Evolutionary conservation across 2,113 vertebrate genomes (phyloP).

Genomic region (Calcarius ornatus): DNA sequence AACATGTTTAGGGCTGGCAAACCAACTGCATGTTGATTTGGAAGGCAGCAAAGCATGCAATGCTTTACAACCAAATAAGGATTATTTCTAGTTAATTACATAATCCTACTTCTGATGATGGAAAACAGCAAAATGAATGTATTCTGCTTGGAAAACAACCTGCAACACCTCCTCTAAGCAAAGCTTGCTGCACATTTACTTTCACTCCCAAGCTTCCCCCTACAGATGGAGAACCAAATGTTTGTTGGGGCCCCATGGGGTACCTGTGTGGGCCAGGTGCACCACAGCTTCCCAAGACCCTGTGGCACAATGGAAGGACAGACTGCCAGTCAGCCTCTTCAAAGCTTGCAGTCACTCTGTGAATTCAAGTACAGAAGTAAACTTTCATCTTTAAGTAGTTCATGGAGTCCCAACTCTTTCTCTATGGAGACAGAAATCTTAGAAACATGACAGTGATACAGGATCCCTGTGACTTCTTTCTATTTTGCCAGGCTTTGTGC

Average conservation of each 20-base stretch:
- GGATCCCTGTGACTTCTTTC: neutral
- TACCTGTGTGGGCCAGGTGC: neutral
- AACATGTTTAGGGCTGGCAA: neutral
- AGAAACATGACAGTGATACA: neutral
- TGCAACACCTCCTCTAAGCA: neutral
- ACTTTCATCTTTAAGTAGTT: neutral
- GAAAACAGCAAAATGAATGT: neutral
- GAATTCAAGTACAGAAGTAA: neutral
- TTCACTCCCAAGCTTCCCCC: neutral
- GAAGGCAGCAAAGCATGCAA: neutral
- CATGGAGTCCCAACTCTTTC: neutral
- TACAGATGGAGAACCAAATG: neutral
- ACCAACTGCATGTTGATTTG: neutral
- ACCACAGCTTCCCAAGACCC: neutral
- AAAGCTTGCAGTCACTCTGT: neutral
- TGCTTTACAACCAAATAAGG: neutral
- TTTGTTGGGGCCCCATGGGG: fast-evolving
- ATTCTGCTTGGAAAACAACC: neutral
- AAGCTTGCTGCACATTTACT: neutral
- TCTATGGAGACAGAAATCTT: neutral
- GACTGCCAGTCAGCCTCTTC: neutral
- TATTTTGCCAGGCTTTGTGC: neutral
- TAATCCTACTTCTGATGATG: no score
- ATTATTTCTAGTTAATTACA: neutral
- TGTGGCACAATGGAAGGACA: fast-evolving